Evolutionary conservation across 1,140 invertebrate genomes (phyloP).

Genomic region (Planococcus citri): DNA sequence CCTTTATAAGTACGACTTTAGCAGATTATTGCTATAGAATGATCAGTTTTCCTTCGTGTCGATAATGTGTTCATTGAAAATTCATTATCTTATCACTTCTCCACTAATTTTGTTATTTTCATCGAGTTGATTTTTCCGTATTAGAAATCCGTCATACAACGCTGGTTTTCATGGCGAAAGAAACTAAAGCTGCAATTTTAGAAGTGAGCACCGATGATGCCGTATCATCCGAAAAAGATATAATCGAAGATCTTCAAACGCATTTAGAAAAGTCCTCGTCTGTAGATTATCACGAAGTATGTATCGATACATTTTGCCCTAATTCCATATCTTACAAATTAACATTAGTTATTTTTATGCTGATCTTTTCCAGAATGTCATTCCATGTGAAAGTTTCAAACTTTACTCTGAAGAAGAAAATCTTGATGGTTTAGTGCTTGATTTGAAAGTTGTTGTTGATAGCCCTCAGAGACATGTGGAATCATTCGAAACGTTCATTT

Average conservation of each 20-base stretch:
- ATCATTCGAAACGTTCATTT: constrained; percentile 60
- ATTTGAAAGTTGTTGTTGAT: constrained; percentile 55
- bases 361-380: not conserved
- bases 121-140: too few species aligned
- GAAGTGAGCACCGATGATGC: not conserved
- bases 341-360: not conserved
- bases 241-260: not conserved
- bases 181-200: not conserved
- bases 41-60: too few species aligned
- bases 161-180: not conserved
- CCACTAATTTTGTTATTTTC: too few species aligned
- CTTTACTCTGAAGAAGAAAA: not conserved
- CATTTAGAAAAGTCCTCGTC: not conserved
- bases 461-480: constrained; percentile 66
- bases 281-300: not conserved
- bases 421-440: constrained; percentile 28
- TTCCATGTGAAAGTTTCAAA: not conserved
- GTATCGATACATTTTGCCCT: not conserved
- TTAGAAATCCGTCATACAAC: too few species aligned
- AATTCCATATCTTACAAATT: not conserved
- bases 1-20: too few species aligned
- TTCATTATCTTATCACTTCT: too few species aligned
- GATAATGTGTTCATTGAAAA: too few species aligned
- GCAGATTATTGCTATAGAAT: too few species aligned
- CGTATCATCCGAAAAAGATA: not conserved